These are phyloP conservation scores for Sitobion miscanthi DNA, from an alignment of 1,140 invertebrate genomes.

Conservation along the genomic window DNA sequence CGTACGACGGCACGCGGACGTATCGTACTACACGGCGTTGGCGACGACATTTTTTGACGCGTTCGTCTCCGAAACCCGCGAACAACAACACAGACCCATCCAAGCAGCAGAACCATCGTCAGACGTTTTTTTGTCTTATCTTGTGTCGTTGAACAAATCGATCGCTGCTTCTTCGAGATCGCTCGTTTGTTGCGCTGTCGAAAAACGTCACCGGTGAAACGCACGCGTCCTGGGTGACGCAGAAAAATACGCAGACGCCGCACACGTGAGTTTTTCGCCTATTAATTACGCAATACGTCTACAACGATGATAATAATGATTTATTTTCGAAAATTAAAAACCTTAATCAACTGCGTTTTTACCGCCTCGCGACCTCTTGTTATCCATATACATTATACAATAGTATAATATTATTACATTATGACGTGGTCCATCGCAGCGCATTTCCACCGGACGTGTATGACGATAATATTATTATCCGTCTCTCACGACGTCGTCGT, in stretches of 20 bases:
- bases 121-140: neutral
- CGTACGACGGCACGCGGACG: conserved; percentile 43
- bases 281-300: neutral
- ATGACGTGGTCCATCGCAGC: neutral
- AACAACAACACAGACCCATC: too few relatives aligned
- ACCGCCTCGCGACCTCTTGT: neutral
- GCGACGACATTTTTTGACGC: neutral
- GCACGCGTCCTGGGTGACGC: neutral
- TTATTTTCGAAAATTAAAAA: neutral
- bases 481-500: neutral
- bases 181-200: neutral
- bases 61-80: neutral
- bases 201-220: neutral
- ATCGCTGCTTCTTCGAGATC: neutral
- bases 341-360: neutral
- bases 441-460: too few relatives aligned
- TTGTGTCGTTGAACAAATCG: too few relatives aligned
- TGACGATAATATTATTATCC: neutral
- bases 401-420: too few relatives aligned
- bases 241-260: neutral
- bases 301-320: neutral
- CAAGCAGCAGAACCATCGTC: neutral
- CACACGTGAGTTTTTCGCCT: neutral
- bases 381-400: neutral
- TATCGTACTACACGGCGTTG: neutral